Base-by-base conservation (phyloP, 2,888 invertebrate species). In the Argynnis bischoffii region DNA sequence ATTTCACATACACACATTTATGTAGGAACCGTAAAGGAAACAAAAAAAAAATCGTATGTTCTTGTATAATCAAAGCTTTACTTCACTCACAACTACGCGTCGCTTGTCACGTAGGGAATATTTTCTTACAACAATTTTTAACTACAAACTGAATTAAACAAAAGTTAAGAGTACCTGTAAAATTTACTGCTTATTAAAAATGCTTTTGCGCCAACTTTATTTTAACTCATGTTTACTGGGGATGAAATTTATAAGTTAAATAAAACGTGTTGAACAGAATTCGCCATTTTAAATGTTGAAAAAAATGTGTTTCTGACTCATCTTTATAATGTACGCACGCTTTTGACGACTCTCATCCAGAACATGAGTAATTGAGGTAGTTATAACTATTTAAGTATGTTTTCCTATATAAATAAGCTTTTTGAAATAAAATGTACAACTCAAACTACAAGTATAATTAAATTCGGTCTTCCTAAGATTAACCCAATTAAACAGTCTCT, bases 41-140 rank as follows among this genome's bases (percentile, higher is more conserved):
- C n/a, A 3, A 11, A 41, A 11, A 41, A 2, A 35, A 35, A 41
- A 41, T 41, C 35, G 2, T 11, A 11, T 11, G 2, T 11, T 41
- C 11, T 41, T 26, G 41, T 41, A 31, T 55, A 51, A 53, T 57
- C 51, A 51, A 16, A 16, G 51, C 59, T 55, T 66, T 59, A 66
- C 15, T 41, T 69, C 15, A 63, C 26, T 41, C 55, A 55, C 18
- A 66, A 47, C 48, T 63, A 60, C 47, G 31, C 55, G 46, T 63
- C 54, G 54, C 46, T 14, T 31, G 46, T 57, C 31, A 53, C 47
- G 35, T 41, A 31, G 61, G 60, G 18, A 66, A 69, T 69, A 69
- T 60, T 70, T 72, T 73, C 69, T 72, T 66, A 69, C 69, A 66
- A 71, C 67, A 69, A 66, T 69, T 71, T 71, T 66, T 69, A 67